Evolutionary conservation across 2,888 invertebrate genomes (phyloP).

Genomic region (Spilosoma lubricipeda): DNA sequence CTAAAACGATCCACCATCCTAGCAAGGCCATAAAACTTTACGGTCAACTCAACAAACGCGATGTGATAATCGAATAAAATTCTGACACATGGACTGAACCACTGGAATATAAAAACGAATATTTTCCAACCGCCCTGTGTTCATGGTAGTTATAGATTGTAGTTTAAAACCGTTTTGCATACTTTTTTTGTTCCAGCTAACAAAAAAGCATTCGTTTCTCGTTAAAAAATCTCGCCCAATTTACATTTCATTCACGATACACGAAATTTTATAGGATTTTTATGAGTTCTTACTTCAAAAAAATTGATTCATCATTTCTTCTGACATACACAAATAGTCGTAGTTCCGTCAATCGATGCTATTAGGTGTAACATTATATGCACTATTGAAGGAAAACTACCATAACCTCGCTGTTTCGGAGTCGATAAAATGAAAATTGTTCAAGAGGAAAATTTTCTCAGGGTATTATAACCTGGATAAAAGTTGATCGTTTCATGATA

Average conservation of each 20-base stretch:
- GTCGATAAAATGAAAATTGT: slow-evolving; percentile 55
- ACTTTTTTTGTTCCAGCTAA: slow-evolving; percentile 8
- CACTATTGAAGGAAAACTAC: slow-evolving; percentile 31
- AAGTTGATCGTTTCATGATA: slow-evolving; percentile 57
- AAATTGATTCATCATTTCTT: neutral
- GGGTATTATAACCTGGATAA: slow-evolving; percentile 36
- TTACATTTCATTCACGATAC: slow-evolving; percentile 10
- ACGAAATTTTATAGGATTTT: neutral
- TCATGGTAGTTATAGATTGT: slow-evolving; percentile 30
- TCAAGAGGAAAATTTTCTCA: slow-evolving; percentile 52
- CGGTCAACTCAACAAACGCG: slow-evolving; percentile 48
- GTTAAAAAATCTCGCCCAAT: slow-evolving; percentile 1
- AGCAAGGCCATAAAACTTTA: slow-evolving; percentile 60
- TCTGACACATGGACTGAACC: slow-evolving; percentile 35
- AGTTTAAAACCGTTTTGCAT: slow-evolving; percentile 19
- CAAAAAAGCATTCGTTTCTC: slow-evolving; percentile 9
- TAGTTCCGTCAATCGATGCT: slow-evolving; percentile 29
- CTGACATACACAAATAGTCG: slow-evolving; percentile 14
- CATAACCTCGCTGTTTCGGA: slow-evolving; percentile 35
- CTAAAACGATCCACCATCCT: slow-evolving; percentile 53
- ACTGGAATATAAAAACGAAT: slow-evolving; percentile 31
- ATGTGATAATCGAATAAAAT: slow-evolving; percentile 47
- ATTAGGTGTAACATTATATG: slow-evolving; percentile 39
- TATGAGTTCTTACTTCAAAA: neutral
- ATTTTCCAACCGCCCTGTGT: slow-evolving; percentile 30